Base-by-base conservation (phyloP, 2,888 invertebrate genomes). In the Laspeyria flexula region DNA sequence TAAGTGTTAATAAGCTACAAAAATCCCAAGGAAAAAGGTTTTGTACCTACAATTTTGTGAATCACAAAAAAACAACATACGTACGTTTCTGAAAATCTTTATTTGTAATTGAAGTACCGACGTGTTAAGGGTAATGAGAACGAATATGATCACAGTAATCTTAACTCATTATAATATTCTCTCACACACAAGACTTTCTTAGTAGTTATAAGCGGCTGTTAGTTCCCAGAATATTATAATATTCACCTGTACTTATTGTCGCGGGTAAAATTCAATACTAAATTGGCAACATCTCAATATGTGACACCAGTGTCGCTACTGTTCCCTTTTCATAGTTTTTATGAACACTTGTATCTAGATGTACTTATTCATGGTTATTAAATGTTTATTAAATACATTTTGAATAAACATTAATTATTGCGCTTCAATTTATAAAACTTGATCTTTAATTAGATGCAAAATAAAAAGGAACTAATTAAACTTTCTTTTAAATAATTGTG, bases 241-340 rank as follows among this genome's bases (percentile, higher is more conserved):
- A 31, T 12, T 9, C 5, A 13, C 7, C 40, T 18, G 23, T 15
- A 15, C 29, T 23, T 15, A 30, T 39, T 50, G 45, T 55, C 30
- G 45, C 12, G 33, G 56, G 52, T 55, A 53, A 21, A 31, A 55
- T 53, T 21, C 40, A 51, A 54, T 40, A 52, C 35, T 54, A 33
- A 49, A 56, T 61, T 65, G 66, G 62, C 70, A 65, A 61, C 53
- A 54, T 52, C 65, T 54, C 57, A 65, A 69, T 43, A 12, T 3
- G 29, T 34, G 55, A 48, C 47, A 60, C 16, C 37, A 35, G 46
- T 53, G 48, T 43, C 41, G 29, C 44, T 43, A 43, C 23, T 23
- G 61, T 55, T 33, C 53, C 25, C 31, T 53, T 69, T 51, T 53
- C 41, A 15, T 55, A 35, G 47, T 29, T 40, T 41, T 41, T 41